A percentile compares a stretch with the other conserved stretches of the same genome.
These are phyloP conservation scores for Saccostrea echinata DNA, from an alignment of 1,140 invertebrate genomes.

Conservation along the genomic window DNA sequence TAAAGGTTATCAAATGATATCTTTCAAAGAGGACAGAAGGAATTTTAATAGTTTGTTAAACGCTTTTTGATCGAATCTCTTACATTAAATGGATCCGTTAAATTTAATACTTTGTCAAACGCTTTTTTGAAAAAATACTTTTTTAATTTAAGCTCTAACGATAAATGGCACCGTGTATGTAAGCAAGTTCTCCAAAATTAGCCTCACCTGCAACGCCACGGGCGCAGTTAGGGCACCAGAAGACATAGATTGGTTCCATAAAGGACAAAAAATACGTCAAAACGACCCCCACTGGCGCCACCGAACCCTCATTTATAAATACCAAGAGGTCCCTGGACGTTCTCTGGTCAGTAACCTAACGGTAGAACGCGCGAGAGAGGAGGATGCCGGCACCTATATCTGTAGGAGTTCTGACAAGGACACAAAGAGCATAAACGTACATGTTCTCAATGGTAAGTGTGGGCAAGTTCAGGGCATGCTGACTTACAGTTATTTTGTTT, in stretches of 20 bases:
- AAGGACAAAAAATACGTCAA: slow-evolving; percentile 60
- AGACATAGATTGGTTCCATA: slow-evolving; percentile 66
- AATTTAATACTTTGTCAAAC: too few relatives aligned
- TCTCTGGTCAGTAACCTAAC: slow-evolving; percentile 64
- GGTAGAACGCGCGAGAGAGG: slow-evolving; percentile 56
- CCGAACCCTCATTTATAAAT: slow-evolving; percentile 57
- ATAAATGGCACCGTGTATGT: slow-evolving; percentile 58
- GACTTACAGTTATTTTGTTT: background rate
- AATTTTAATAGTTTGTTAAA: background rate
- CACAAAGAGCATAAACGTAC: slow-evolving; percentile 59
- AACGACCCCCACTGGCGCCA: slow-evolving; percentile 56
- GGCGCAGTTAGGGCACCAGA: slow-evolving; percentile 63
- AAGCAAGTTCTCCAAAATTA: slow-evolving; percentile 55
- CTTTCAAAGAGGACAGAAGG: background rate
- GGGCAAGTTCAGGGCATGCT: background rate
- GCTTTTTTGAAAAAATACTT: background rate
- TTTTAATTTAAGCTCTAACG: slow-evolving; percentile 57
- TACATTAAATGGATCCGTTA: too few relatives aligned
- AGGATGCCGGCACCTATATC: slow-evolving; percentile 66
- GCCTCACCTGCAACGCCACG: slow-evolving; percentile 65
- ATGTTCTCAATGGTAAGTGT: slow-evolving; percentile 65
- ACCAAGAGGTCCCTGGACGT: slow-evolving; percentile 53
- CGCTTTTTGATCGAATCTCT: too few relatives aligned
- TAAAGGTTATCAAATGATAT: too few relatives aligned
- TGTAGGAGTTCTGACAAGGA: slow-evolving; percentile 66